Conservation (phyloP, 1,140 invertebrate genomes). For the Calycopis cecrops region DNA sequence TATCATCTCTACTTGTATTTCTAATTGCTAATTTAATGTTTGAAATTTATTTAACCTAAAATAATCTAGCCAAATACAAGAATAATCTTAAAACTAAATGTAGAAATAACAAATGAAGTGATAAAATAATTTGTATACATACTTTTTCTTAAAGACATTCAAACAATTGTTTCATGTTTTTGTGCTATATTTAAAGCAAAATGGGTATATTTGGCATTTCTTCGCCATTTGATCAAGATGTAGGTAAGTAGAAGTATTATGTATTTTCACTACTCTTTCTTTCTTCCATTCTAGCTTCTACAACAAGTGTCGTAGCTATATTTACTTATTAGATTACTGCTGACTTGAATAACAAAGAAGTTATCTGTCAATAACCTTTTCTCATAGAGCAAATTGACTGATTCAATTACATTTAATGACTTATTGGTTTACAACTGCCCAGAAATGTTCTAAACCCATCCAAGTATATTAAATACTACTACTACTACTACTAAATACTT, state of each 20-base stretch:
- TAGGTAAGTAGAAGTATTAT: slow-evolving; percentile 8
- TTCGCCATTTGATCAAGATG: slow-evolving; percentile 23
- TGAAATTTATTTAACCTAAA: too few species aligned
- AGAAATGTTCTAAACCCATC: too few species aligned
- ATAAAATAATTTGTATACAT: neutral
- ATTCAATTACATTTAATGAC: too few species aligned
- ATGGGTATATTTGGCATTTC: slow-evolving; percentile 23
- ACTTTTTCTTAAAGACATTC: neutral
- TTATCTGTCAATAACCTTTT: slow-evolving; percentile 12
- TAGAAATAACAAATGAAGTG: slow-evolving; percentile 1
- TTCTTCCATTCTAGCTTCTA: too few species aligned
- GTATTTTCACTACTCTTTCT: neutral
- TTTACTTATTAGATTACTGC: slow-evolving; percentile 13
- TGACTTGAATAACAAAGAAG: slow-evolving; percentile 10
- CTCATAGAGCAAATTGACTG: neutral
- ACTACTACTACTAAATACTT: too few species aligned
- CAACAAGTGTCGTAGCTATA: neutral
- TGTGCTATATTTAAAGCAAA: slow-evolving; percentile 8
- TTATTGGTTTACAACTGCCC: too few species aligned
- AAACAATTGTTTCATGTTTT: slow-evolving; percentile 10
- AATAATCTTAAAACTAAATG: too few species aligned
- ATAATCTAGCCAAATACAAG: too few species aligned
- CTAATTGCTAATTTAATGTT: too few species aligned
- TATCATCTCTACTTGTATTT: too few species aligned
- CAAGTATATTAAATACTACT: too few species aligned